A percentile compares a stretch with the other conserved stretches of the same genome.
phyloP scores from a whole-genome alignment of 2,113 vertebrate species.

The Todiramphus saurophagus region DNA sequence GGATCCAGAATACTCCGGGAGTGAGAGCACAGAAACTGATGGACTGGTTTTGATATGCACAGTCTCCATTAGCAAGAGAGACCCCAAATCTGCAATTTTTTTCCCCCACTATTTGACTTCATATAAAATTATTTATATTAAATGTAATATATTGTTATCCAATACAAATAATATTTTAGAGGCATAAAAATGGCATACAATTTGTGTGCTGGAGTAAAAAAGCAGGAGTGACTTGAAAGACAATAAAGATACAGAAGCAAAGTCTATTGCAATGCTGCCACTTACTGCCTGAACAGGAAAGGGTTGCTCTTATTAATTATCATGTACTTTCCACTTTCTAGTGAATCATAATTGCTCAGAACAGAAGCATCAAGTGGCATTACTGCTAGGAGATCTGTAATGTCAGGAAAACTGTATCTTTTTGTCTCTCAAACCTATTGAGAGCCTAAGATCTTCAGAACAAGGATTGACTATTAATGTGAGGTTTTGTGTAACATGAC shows the following conservation, averaged over 20 bases:
- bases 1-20: not conserved
- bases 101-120: not conserved
- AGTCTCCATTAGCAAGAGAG: not conserved
- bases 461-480: not conserved
- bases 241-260: not conserved
- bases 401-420: not conserved
- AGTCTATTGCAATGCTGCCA: slow-evolving; percentile 42
- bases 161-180: not conserved
- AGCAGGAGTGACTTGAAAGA: not conserved
- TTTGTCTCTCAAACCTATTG: not conserved
- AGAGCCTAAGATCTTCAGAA: not conserved
- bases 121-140: not conserved
- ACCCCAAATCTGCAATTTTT: not conserved
- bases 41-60: not conserved
- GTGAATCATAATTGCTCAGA: not conserved
- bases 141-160: not conserved
- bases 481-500: not conserved
- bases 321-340: not conserved
- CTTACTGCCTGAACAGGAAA: slow-evolving; percentile 34
- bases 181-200: not conserved
- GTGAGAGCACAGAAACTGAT: accelerated
- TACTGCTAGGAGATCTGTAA: not conserved
- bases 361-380: not conserved
- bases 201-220: not conserved
- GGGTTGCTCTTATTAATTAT: not conserved